Base-by-base conservation (phyloP, 92 coral and sea anemone genomes). In the Umimayanthus chanpuru region DNA sequence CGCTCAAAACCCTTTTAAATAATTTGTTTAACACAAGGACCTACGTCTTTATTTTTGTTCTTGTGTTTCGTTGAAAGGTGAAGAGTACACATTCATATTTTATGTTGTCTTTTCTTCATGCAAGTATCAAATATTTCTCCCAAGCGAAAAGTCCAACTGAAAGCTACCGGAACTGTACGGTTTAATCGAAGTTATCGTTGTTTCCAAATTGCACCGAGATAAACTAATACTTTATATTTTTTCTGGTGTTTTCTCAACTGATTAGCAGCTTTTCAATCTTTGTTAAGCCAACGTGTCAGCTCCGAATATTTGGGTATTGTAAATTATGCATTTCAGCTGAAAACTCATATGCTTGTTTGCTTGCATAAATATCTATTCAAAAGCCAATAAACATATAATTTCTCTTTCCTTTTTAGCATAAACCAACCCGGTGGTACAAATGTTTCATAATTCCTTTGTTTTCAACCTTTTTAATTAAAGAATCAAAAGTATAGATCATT, bases 11-110 rank as follows among this genome's bases (percentile, higher is more conserved):
- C 55, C 26, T 29, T 67, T 83, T 47, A 83, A 44, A 25, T 68
- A 23, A 43, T 43, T 83, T 83, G 77, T 30, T 83, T 68, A 83
- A 83, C 64, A 83, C 87, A 43, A 66, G 64, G 44, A 83, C 65
- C 26, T 47, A 6, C 29, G 49, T 67, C 36, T 20, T 28, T 67
- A 82, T 68, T 83, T 73, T 43, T 49, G 78, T 70, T 70, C 44
- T 83, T 68, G 39, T 43, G 26, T 44, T 65, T 83, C 44, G 21
- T 43, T 25, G 39, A 41, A 23, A 83, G 65, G 50, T 25, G n/a
- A 43, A 67, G 41, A 68, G 77, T 83, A 83, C 77, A 83, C 77
- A 83, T 3, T 67, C 4, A 50, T 43, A 26, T 70, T 83, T 26
- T 67, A 83, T 40, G 6, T 43, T 83, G 66, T 70, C 55, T 5